Conservation (phyloP, 2,113 vertebrate species). For the Neotoma lepida region DNA sequence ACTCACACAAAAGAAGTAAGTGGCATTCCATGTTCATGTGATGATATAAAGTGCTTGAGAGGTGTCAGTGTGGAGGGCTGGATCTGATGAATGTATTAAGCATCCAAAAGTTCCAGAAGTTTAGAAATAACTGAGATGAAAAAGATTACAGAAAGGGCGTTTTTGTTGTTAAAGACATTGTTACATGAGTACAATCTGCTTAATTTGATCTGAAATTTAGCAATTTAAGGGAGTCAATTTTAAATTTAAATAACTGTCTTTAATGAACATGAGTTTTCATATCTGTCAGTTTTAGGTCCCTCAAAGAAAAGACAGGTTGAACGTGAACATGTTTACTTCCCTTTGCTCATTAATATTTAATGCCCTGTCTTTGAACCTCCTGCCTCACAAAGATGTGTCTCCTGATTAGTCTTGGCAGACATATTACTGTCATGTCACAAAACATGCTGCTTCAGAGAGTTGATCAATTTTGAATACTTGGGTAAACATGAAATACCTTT, state of each 20-base stretch:
- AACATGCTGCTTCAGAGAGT: constrained; percentile 46
- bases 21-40: background rate
- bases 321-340: constrained; percentile 50
- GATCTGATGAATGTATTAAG: background rate
- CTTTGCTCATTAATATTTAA: constrained; percentile 73
- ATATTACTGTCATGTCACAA: constrained; percentile 65
- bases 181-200: constrained; percentile 10
- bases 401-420: constrained; percentile 66
- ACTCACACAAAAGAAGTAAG: background rate
- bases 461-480: constrained; percentile 68
- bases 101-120: background rate
- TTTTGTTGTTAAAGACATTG: constrained; percentile 35
- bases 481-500: constrained; percentile 61
- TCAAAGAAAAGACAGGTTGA: constrained; percentile 61
- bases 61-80: background rate
- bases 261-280: constrained; percentile 50
- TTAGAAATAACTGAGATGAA: background rate
- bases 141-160: background rate
- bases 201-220: constrained; percentile 64
- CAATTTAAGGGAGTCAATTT: constrained; percentile 50
- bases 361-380: constrained; percentile 22
- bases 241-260: constrained; percentile 72
- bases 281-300: constrained; percentile 20
- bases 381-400: constrained; percentile 58
- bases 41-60: background rate